Base-by-base conservation (phyloP, 1,140 invertebrate species). In the Plectrocnemia conspersa region DNA sequence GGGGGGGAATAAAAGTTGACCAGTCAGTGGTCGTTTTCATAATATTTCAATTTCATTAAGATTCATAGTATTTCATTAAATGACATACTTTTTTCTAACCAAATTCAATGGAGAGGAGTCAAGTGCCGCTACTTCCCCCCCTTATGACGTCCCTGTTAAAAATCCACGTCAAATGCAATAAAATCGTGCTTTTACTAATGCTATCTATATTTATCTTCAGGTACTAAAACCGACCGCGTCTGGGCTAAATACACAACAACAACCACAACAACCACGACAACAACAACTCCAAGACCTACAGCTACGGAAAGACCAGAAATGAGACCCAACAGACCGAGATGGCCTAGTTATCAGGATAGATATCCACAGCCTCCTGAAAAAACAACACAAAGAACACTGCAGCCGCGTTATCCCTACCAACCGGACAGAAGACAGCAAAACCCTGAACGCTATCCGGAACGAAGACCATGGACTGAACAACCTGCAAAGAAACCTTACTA, bases 201-300 rank as follows among this genome's bases (percentile, higher is more conserved):
- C n/a, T n/a, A n/a, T n/a, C n/a, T 19, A 41, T 49, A 27, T 44
- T 54, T 32, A 32, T 56, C 41, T 55, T 44, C 9, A 53, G 59
- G 38, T 44, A 49, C 7, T 64, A 68, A 36, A 49, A 47, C 38
- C 57, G 50, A 48, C 13, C 64, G 57, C 3, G 29, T 27, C n/a
- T 45, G 42, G 42, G 42, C 59, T 61, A 11, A 68, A 18, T 69
- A 70, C 2, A 71, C 68, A 23, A 70, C 71, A 13, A 70, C 68
- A 3, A 71, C 69, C 16, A 65, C 32, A 27, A 10, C 68, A 1
- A 66, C 67, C 36, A 42, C 2, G 2, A 47, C 21, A 22, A 33
- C 45, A 2, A 47, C 45, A 3, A 47, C 45, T 33, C 68, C 10
- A 73, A 69, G 11, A 72, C 69, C n/a, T 3, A 63, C 67, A 56